Evolutionary conservation across 1,140 invertebrate species (phyloP), one percentile per base, ranked within the genome.

Genomic region (Stratiolaelaps scimitus): DNA sequence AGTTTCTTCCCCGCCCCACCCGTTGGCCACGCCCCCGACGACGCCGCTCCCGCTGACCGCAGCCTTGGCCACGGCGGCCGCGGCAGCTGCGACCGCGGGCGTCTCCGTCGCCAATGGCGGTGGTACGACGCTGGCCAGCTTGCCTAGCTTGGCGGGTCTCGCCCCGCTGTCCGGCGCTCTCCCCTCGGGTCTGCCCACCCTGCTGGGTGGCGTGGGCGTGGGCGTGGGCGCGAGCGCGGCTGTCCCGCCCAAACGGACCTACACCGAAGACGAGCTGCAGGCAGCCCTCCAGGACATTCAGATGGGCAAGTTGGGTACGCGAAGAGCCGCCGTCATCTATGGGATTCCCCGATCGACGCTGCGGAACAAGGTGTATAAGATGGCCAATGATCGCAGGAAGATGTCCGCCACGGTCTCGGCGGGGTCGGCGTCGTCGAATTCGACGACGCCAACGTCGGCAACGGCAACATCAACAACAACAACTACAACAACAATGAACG

Each of bases 261-360:
- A 95, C 79, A 92, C 88, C 28, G 88, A 93, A 72, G 88, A 92
- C 71, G 91, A 93, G 74, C 80, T 95, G 7, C 85, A 88, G 72
- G 85, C 85, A 17, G 91, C 91, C 7, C 81, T 96, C 47, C 80
- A 87, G 68, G 92, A 95, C 76, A 93, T 96, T 72, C 85, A 92
- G 74, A 87, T 84, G 73, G 91, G 90, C 5, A 88, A 89, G 74
- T 79, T 96, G 66, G 92, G 90, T 56, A 93, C 90, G 1, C 78
- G 92, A 40, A 81, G 92, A 67, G 91, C 92, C 0, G 88, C 92
- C 43, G 89, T 89, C 30, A 85, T 94, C 68, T 96, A 96, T 75
- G 90, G 91, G 67, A 93, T 96, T 74, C 92, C 92, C 4, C 81
- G 92, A 65, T 94, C 92, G 65, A 95, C 92, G 1, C 81, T 97